Evolutionary conservation across 2,888 invertebrate species (phyloP).

Genomic region (Terebella lapidaria): DNA sequence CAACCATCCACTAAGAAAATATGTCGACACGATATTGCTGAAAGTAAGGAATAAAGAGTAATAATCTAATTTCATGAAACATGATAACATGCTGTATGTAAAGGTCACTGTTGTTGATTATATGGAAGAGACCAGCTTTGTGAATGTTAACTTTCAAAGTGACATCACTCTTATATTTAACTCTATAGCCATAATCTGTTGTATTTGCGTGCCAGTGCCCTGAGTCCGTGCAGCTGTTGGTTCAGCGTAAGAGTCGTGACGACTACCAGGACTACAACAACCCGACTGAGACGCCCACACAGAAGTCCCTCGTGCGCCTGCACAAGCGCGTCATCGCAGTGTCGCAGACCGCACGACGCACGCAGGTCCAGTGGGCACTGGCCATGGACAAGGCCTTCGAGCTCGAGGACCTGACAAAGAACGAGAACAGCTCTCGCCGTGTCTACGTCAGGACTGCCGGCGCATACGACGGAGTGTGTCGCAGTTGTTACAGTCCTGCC

Average conservation of each 20-base stretch:
- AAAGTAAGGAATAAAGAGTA: conserved; percentile 66
- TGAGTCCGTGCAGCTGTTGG: conserved; percentile 34
- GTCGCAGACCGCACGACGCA: conserved; percentile 79
- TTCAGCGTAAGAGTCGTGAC: conserved; percentile 13
- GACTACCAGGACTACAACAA: conserved; percentile 47
- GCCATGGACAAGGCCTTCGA: conserved; percentile 69
- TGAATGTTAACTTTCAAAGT: no score
- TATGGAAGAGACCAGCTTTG: no score
- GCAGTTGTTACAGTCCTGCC: conserved; percentile 45
- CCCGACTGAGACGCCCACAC: conserved; percentile 54
- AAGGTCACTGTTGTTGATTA: no score
- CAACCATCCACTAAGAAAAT: conserved; percentile 64
- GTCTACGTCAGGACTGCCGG: conserved; percentile 25
- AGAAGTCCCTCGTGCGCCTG: conserved; percentile 80
- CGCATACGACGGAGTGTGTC: conserved; percentile 36
- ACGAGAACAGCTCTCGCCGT: conserved; percentile 57
- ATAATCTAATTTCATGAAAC: no score
- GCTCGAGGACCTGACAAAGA: conserved; percentile 82
- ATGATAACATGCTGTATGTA: no score
- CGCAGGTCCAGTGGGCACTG: conserved; percentile 85
- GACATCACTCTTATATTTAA: no score
- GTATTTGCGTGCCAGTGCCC: conserved; percentile 32
- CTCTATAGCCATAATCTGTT: no score
- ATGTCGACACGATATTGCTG: conserved; percentile 82
- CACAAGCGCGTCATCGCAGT: conserved; percentile 58